Evolutionary conservation across 2,797 vertebrate genomes (phyloP), one percentile per base, ranked within the genome.

Genomic region (Parotocinclus haroldoi): DNA sequence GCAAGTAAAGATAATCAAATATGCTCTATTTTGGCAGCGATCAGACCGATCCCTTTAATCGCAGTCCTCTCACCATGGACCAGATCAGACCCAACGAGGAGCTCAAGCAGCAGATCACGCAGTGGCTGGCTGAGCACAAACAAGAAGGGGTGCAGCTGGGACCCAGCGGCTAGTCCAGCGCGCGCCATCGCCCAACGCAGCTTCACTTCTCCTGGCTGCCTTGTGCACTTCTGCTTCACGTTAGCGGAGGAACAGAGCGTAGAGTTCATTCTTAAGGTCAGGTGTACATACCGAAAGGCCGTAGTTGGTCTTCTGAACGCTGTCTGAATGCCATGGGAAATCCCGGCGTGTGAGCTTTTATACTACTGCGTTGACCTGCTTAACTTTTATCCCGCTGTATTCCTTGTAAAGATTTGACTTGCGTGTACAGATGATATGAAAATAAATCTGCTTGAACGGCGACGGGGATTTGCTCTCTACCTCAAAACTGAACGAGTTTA

Each of bases 31-130:
- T 44, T 8, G 78, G 17, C 83, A 99, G 97, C 2, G 97, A 99
- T 87, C 97, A 98, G 91, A 98, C 96, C 0, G 97, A 99, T 82
- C 97, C 96, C 66, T 99, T 99, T 81, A 99, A 99, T 80, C 94
- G 96, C 75, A 99, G 96, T 81, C 97, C 95, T 54, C 92, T 99
- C 56, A 98, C 97, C 60, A 99, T 99, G 97, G 97, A 99, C 89
- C 97, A 99, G 92, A 96, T 99, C 78, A 92, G 94, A 86, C 94
- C 96, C 75, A 99, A 98, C 61, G 89, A 91, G 16, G 95, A 98
- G 78, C 94, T 99, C 48, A 97, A 94, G 81, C 93, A 96, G 79
- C 92, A 91, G 88, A 99, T 99, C 79, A 92, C 91, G 64, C 90
- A 79, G 75, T 99, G 96, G 96, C 90, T 99, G 11, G 91, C 92